Evolutionary conservation across 2,888 invertebrate genomes (phyloP), one percentile per base, ranked within the genome.

Genomic region (Sphaerophoria taeniata): DNA sequence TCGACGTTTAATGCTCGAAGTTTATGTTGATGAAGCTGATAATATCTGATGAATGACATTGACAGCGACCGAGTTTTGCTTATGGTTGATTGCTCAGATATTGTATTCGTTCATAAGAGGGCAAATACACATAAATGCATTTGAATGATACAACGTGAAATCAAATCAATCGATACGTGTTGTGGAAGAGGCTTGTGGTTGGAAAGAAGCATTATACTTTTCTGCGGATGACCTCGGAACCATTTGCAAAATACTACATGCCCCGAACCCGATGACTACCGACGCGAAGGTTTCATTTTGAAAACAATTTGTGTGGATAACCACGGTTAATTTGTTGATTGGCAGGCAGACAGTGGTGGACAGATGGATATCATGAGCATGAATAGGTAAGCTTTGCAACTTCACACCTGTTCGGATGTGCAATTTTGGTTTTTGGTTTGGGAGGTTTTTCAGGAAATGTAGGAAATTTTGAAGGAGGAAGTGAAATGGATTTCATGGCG

Each of bases 151-250:
- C 39, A 43, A 24, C 24, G 24, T 12, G 2, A 9, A 43, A 43
- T 12, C 6, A 43, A 43, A 43, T 43, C 43, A 43, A 7, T 43
- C 43, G 12, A 43, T 43, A 43, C 24, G 24, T 24, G 24, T 24
- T 2, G 24, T 24, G 24, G 2, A 3, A 43, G 43, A 12, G 43
- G 43, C 43, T 43, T 43, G 43, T 43, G 43, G 4, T 43, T 6
- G 16, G 71, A 11, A 74, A 7, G 34, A 11, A 11, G 49, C 43
- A 43, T 55, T 12, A 39, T 9, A 43, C 3, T 3, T 11, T 45
- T 11, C 45, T 65, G 47, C 56, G 65, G 65, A 36, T 36, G 56
- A 65, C 56, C 65, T 56, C 45, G n/a, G 55, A 55, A 67, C 63
- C 47, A 47, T 65, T 58, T 31, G 31, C 14, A 36, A 36, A 65